A percentile compares a stretch with the other conserved stretches of the same genome.
Evolutionary conservation across 2,797 vertebrate genomes (phyloP).

Genomic region (Parauchenoglanis ngamensis): DNA sequence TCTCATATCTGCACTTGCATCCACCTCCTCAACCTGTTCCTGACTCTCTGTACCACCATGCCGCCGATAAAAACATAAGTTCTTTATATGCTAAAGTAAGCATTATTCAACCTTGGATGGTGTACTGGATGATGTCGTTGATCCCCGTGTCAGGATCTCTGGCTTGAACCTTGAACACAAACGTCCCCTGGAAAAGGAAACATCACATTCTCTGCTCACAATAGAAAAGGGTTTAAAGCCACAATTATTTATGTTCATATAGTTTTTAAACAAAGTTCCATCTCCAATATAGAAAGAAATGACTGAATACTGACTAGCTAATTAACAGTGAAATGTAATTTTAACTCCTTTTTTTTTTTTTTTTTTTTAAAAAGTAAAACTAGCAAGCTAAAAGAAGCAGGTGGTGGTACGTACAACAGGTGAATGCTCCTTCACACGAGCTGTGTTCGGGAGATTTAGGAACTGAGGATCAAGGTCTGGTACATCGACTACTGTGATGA

Average conservation of each 20-base stretch:
- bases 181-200: conserved; percentile 66
- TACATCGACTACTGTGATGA: conserved; percentile 78
- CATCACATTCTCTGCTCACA: not conserved
- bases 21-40: not conserved
- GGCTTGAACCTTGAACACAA: conserved; percentile 77
- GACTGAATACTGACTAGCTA: not conserved
- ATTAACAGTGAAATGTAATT: not conserved
- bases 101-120: conserved; percentile 76
- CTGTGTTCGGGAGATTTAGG: conserved; percentile 70
- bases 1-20: not conserved
- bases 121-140: conserved; percentile 76
- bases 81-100: not conserved
- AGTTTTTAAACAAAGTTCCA: not conserved
- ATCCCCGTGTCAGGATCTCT: conserved; percentile 84
- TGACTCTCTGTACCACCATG: not conserved
- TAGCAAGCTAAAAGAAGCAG: not conserved
- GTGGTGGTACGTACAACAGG: conserved; percentile 66
- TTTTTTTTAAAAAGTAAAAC: not conserved
- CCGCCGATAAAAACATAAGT: not conserved
- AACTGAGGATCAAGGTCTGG: conserved; percentile 85
- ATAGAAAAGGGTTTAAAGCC: not conserved
- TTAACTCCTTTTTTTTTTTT: no score
- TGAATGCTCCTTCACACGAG: conserved; percentile 73
- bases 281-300: not conserved
- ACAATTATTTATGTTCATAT: not conserved